A percentile compares a stretch with the other conserved stretches of the same genome.
phyloP scores from a whole-genome alignment of 1,140 invertebrate genomes.

The Zophobas atratus region DNA sequence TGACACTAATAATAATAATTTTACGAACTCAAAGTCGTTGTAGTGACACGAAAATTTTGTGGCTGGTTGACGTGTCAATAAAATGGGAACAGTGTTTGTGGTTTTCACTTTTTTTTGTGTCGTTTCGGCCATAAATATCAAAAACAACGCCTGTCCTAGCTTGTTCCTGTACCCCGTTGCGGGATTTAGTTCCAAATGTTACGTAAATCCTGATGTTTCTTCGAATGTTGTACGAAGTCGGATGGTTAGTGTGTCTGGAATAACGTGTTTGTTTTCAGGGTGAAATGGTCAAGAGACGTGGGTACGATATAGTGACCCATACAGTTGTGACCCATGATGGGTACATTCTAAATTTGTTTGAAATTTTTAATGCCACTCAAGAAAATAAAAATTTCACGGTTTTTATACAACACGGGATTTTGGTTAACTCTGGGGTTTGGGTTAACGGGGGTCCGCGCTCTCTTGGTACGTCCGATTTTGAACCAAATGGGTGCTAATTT shows the following conservation, averaged over 20 bases:
- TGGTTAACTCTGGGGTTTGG: slow-evolving; percentile 76
- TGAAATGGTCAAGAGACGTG: slow-evolving; percentile 63
- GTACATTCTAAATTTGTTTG: slow-evolving; percentile 79
- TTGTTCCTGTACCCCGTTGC: not conserved
- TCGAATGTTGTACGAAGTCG: slow-evolving; percentile 53
- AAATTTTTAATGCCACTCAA: slow-evolving; percentile 69
- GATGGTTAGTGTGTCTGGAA: slow-evolving; percentile 56
- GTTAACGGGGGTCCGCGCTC: slow-evolving; percentile 71
- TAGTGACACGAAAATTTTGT: too few relatives aligned
- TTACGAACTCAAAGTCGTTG: too few relatives aligned
- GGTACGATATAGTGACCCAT: slow-evolving; percentile 69
- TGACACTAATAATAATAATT: too few relatives aligned
- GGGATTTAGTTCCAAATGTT: slow-evolving; percentile 1
- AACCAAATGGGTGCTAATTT: slow-evolving; percentile 10
- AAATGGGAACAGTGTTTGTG: not conserved
- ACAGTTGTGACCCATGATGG: slow-evolving; percentile 75
- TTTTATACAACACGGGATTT: slow-evolving; percentile 78
- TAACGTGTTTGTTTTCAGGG: not conserved
- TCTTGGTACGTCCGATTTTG: slow-evolving; percentile 67
- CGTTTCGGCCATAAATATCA: not conserved
- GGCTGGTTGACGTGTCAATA: not conserved
- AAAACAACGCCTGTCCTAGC: slow-evolving; percentile 11
- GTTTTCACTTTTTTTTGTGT: not conserved
- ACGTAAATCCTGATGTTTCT: not conserved
- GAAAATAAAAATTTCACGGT: slow-evolving; percentile 62